A percentile compares a stretch with the other conserved stretches of the same genome.
These are phyloP conservation scores for Choloepus didactylus DNA, from an alignment of 2,797 vertebrate genomes.

Conservation along the genomic window DNA sequence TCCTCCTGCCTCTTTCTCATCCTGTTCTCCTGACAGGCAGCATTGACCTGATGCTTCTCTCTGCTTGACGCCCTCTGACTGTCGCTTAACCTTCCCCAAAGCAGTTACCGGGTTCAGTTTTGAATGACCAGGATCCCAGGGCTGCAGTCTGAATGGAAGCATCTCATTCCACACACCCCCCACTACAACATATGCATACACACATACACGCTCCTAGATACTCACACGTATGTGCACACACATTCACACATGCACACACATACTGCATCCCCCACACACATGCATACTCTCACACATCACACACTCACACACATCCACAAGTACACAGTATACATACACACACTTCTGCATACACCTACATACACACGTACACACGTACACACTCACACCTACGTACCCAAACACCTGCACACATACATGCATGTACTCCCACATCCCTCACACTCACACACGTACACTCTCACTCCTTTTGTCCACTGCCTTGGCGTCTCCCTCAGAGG, in stretches of 20 bases:
- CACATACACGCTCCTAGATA: background rate
- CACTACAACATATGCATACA: too few species aligned
- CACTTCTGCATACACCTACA: background rate
- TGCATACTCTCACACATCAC: background rate
- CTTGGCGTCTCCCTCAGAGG: background rate
- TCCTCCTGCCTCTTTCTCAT: background rate
- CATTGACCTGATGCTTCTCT: background rate
- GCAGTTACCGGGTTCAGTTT: background rate
- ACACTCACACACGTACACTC: background rate
- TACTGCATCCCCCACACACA: too few species aligned
- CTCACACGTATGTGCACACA: background rate
- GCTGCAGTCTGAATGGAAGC: background rate
- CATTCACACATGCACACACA: background rate
- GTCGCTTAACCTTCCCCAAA: too few species aligned
- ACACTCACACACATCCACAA: background rate
- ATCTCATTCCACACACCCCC: background rate
- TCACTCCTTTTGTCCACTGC: background rate
- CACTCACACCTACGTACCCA: background rate
- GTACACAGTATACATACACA: too few species aligned
- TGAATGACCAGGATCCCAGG: background rate
- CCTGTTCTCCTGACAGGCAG: background rate
- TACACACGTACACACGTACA: background rate
- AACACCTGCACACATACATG: background rate
- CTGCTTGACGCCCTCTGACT: background rate
- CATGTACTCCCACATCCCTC: background rate